phyloP scores from a whole-genome alignment of 2,113 vertebrate genomes.

The Dipodomys stephensi region DNA sequence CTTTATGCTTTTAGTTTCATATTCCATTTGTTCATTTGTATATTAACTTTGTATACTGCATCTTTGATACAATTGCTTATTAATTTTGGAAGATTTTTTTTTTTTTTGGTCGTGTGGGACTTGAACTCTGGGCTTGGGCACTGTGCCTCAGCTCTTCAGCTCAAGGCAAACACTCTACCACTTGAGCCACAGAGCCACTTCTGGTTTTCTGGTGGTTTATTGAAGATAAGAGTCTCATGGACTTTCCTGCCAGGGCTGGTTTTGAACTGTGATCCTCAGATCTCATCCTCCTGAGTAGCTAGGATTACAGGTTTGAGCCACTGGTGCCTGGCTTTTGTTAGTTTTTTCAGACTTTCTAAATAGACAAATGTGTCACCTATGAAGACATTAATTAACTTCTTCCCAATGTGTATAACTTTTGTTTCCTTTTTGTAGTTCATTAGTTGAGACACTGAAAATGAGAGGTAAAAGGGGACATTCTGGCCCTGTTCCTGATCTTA shows the following conservation, averaged over 20 bases:
- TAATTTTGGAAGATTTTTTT: neutral
- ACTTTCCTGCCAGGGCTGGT: too few species aligned
- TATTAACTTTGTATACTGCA: neutral
- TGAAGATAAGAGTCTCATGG: too few species aligned
- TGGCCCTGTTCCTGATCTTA: neutral
- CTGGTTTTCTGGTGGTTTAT: too few species aligned
- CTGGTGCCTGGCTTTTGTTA: too few species aligned
- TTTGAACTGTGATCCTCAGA: too few species aligned
- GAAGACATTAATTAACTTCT: neutral
- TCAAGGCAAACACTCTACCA: too few species aligned
- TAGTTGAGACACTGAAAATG: neutral
- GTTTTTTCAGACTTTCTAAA: neutral
- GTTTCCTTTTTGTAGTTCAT: neutral
- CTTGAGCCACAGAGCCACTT: too few species aligned
- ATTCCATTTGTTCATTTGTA: neutral
- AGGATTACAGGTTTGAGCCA: too few species aligned
- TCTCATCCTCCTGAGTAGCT: too few species aligned
- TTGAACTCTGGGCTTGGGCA: too few species aligned
- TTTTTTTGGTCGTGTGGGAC: neutral
- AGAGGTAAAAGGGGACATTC: neutral
- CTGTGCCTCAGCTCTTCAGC: too few species aligned
- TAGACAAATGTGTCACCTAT: neutral
- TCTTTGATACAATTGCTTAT: neutral
- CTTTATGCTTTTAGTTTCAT: neutral
- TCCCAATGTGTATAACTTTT: too few species aligned